Evolutionary conservation across 1,140 invertebrate species (phyloP), one percentile per base, ranked within the genome.

Genomic region (Cydia fagiglandana): DNA sequence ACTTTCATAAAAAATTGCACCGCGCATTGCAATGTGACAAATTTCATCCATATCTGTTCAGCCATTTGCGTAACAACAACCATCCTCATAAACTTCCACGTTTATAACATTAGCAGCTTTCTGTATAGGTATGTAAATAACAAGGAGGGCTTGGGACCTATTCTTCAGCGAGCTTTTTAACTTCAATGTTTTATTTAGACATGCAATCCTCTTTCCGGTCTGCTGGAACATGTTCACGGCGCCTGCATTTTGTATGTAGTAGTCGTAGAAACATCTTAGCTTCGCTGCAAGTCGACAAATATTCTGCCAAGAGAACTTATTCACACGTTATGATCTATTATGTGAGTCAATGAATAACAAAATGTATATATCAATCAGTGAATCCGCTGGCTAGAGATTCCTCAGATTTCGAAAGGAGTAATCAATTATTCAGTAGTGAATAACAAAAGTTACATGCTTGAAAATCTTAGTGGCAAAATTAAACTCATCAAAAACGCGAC

Each of bases 161-260:
- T 61, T 61, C 10, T 61, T 61, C 56, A 61, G 53, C 17, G 9
- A 24, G 9, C 6, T 61, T 61, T 56, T 56, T 56, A 56, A 56
- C 56, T 24, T 20, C 17, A 20, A 61, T 61, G 56, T 61, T 61
- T 61, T 61, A 61, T 61, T 61, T 61, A 61, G 17, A 61, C 24
- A 61, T 61, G 56, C 56, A 61, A 61, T 61, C 56, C 56, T 61
- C 56, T 61, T 61, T 24, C 20, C 56, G 15, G 15, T n/a, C 20
- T 56, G 15, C 53, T 17, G 53, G n/a, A n/a, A 12, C 50, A 56
- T 13, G 15, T 61, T 61, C 56, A 6, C 56, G 20, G 56, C 20
- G 56, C 56, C 20, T 61, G 56, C 56, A 61, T 61, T 61, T 61
- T 24, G 10, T 61, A 61, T 61, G 56, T 20, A 61, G 56, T 15